These are phyloP conservation scores for Heliocidaris erythrogramma DNA, from an alignment of 35 echinoderm and acorn worm genomes.

Conservation along the genomic window DNA sequence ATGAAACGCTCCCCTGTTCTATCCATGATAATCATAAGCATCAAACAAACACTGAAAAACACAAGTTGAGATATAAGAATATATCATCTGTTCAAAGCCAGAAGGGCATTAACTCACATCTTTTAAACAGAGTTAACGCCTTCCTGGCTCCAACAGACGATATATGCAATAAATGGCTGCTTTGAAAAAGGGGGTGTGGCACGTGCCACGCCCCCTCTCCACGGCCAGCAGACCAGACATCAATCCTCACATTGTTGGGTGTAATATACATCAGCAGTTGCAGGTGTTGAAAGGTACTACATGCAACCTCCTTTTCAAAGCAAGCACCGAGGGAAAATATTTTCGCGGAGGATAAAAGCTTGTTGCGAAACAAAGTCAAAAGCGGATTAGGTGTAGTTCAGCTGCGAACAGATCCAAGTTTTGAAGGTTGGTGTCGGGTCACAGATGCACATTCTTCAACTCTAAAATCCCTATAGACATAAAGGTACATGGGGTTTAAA, in stretches of 20 bases:
- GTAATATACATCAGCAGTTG: neutral
- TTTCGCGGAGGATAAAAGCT: neutral
- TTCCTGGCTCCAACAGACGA: too few relatives aligned
- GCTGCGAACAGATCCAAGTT: neutral
- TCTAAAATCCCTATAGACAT: neutral
- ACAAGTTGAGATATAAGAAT: neutral
- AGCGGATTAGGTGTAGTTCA: neutral
- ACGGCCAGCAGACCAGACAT: neutral
- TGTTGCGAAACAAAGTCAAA: conserved; percentile 11
- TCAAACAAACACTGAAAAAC: neutral
- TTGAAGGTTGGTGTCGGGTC: neutral
- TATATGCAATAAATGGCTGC: too few relatives aligned
- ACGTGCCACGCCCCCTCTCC: neutral
- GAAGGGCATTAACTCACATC: too few relatives aligned
- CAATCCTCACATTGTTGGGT: conserved; percentile 1
- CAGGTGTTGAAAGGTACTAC: neutral
- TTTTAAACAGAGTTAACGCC: too few relatives aligned
- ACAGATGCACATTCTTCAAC: neutral
- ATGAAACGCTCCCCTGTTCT: too few relatives aligned
- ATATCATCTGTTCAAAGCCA: too few relatives aligned
- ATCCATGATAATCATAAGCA: too few relatives aligned
- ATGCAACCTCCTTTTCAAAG: neutral
- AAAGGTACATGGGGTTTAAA: neutral
- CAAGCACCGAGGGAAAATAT: neutral
- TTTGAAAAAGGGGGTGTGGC: neutral